Evolutionary conservation across 2,888 invertebrate species (phyloP), one percentile per base, ranked within the genome.

Genomic region (Nezara viridula): DNA sequence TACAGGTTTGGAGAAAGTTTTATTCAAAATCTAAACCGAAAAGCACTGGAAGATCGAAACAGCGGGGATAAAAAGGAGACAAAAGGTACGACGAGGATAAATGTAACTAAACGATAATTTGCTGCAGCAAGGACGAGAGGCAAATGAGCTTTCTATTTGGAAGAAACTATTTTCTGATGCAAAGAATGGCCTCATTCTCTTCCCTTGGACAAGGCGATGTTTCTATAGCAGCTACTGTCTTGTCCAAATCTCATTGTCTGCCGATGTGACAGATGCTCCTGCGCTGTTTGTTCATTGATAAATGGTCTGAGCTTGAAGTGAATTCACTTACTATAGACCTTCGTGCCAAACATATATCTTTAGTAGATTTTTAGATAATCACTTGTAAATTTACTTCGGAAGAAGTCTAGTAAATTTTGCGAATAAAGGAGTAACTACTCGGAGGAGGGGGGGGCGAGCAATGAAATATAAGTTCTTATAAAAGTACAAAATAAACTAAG

Each of bases 91-190:
- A 47, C 10, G 44, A n/a, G 44, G n/a, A n/a, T 81, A 81, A 47
- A 81, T 81, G 81, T 81, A n/a, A 21, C 81, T 47, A 47, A 81
- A 81, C 44, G 44, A 81, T 81, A 81, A 81, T 81, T 47, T 44
- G 81, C n/a, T 44, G 16, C 44, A 44, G 44, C 81, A 81, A 81
- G 81, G 81, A 81, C 81, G 81, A 12, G 4, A 24, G n/a, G 19
- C 44, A 81, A 81, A 81, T 81, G 40, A 81, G 44, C 81, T 81
- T 81, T 81, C 81, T 81, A 81, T 81, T 81, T 81, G n/a, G 24
- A 81, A 81, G 81, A 81, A 81, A 81, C 81, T 47, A 40, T 40
- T 81, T 81, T 81, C 81, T 81, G 81, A 81, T 81, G 81, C 81
- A 81, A 81, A 81, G 44, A n/a, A 3, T 81, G 81, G n/a, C 81